Conservation (phyloP, 2,113 vertebrate species). For the Cnemophilus loriae region DNA sequence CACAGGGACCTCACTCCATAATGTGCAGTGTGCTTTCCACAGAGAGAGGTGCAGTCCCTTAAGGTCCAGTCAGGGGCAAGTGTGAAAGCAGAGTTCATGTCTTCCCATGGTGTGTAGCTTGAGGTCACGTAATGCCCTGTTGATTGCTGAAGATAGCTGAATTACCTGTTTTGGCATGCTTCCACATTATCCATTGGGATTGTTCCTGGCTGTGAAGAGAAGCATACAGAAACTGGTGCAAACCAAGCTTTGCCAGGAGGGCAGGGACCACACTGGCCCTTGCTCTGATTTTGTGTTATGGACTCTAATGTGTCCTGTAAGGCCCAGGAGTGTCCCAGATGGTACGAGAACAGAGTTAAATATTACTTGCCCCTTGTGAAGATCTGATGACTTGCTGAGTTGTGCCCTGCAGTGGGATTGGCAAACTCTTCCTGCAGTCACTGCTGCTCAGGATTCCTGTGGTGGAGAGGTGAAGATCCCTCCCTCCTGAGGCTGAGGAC, state of each 20-base stretch:
- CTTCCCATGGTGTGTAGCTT: background rate
- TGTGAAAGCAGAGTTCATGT: background rate
- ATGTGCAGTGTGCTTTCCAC: accelerated
- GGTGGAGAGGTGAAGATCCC: background rate
- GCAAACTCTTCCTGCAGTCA: background rate
- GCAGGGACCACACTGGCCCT: accelerated
- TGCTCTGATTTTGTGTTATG: background rate
- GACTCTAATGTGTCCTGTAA: background rate
- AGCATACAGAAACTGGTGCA: background rate
- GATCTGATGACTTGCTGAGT: background rate
- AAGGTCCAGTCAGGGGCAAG: background rate
- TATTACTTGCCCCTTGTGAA: background rate
- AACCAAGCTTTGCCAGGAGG: background rate
- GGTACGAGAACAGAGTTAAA: background rate
- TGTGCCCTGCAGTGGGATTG: background rate
- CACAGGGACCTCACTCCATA: accelerated
- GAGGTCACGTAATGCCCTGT: background rate
- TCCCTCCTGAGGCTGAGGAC: background rate
- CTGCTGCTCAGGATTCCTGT: background rate
- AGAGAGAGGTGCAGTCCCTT: background rate
- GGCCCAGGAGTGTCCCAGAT: background rate
- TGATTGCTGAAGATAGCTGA: background rate
- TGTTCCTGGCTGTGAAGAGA: background rate
- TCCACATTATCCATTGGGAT: accelerated
- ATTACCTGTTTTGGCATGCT: background rate